A percentile compares a stretch with the other conserved stretches of the same genome.
Conservation (phyloP, 2,113 vertebrate species). For the Balaeniceps rex region DNA sequence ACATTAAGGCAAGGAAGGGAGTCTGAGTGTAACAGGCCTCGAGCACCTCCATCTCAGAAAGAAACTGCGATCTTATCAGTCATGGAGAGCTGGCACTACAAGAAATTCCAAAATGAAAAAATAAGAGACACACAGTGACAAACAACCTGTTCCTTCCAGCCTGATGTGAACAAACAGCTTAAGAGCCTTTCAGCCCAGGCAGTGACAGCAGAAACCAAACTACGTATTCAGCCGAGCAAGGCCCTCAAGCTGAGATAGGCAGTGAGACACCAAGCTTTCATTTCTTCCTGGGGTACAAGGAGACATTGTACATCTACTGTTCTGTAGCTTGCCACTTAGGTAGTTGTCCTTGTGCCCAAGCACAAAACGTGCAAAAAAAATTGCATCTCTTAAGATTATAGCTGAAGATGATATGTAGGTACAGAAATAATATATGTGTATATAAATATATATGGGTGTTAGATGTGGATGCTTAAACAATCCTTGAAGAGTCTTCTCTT, state of each 20-base stretch:
- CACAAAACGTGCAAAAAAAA: not conserved
- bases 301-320: not conserved
- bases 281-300: not conserved
- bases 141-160: not conserved
- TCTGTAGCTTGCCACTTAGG: not conserved
- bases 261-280: not conserved
- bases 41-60: not conserved
- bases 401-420: not conserved
- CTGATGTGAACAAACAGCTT: not conserved
- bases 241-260: not conserved
- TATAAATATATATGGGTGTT: not conserved
- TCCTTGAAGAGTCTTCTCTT: not conserved
- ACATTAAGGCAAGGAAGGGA: not conserved
- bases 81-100: not conserved
- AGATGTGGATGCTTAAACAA: not conserved
- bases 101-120: not conserved
- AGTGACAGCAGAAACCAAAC: not conserved
- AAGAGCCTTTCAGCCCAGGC: not conserved
- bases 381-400: not conserved
- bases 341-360: not conserved
- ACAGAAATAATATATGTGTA: not conserved
- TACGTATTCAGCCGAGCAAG: not conserved
- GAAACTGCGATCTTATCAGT: not conserved
- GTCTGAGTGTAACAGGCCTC: not conserved
- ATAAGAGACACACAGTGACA: not conserved